phyloP scores from a whole-genome alignment of 2,888 invertebrate species.

The Chironomus tentans region DNA sequence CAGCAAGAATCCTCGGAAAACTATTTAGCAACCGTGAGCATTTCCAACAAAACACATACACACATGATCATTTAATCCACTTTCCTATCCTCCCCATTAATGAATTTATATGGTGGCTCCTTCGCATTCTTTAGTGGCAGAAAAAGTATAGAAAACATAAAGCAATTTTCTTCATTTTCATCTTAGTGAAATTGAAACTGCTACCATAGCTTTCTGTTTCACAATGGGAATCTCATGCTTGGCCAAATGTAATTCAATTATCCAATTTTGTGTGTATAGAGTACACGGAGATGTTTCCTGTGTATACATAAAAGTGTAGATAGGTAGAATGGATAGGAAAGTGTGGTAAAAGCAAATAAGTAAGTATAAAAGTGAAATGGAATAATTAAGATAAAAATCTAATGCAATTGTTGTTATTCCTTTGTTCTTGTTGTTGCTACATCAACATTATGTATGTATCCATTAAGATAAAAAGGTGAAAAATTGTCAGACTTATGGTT shows the following conservation, averaged over 20 bases:
- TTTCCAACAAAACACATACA: not conserved
- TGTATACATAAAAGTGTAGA: not conserved
- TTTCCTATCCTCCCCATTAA: slow-evolving; percentile 17
- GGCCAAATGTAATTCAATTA: slow-evolving; percentile 24
- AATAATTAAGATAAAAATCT: slow-evolving; percentile 23
- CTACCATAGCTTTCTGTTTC: not conserved
- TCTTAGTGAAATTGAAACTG: not conserved
- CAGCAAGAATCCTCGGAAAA: not conserved
- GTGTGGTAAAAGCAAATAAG: not conserved
- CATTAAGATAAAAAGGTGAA: slow-evolving; percentile 26
- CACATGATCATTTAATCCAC: slow-evolving; percentile 20
- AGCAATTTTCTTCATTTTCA: not conserved
- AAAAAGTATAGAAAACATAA: not conserved
- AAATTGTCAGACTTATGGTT: not conserved
- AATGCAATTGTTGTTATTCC: slow-evolving; percentile 9
- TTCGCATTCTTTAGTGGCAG: not conserved
- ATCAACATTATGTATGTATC: not conserved
- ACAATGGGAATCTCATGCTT: not conserved
- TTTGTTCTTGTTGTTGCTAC: not conserved
- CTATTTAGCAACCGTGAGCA: not conserved
- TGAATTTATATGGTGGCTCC: slow-evolving; percentile 14
- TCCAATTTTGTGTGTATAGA: slow-evolving; percentile 2
- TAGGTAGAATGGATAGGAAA: not conserved
- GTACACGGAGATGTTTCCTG: not conserved
- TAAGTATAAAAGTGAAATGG: slow-evolving; percentile 14